These are phyloP conservation scores for Orestias chungarensis DNA, from an alignment of 2,797 vertebrate species.

Conservation along the genomic window DNA sequence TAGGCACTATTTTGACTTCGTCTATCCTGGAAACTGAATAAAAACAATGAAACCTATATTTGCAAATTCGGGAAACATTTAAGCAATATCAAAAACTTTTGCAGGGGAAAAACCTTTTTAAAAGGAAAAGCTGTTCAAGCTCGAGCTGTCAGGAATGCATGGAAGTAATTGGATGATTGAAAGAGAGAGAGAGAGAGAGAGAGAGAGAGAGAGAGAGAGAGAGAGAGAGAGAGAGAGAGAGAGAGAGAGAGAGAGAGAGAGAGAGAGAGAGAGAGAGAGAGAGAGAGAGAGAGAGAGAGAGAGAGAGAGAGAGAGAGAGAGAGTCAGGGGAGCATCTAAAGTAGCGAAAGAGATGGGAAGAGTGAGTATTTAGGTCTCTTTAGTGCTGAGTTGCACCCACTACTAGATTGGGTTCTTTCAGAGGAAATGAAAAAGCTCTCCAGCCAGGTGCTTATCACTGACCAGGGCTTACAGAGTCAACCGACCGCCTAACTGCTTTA, in stretches of 20 bases:
- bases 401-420: constrained; percentile 73
- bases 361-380: constrained; percentile 70
- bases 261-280: not conserved
- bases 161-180: constrained; percentile 40
- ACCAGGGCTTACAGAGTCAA: constrained; percentile 72
- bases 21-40: not conserved
- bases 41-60: not conserved
- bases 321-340: constrained; percentile 26
- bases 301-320: constrained; percentile 5
- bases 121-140: constrained; percentile 15
- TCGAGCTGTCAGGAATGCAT: constrained; percentile 24
- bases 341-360: constrained; percentile 34
- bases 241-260: not conserved
- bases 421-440: constrained; percentile 77
- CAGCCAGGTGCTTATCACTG: constrained; percentile 80
- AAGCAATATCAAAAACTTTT: constrained; percentile 19
- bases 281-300: not conserved
- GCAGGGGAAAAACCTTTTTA: not conserved
- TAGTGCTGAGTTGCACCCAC: constrained; percentile 66
- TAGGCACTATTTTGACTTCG: not conserved
- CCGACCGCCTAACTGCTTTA: constrained; percentile 66
- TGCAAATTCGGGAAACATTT: not conserved
- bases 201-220: not conserved
- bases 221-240: not conserved
- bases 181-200: not conserved